Percentiles rank a stretch among this genome's conserved stretches.
Evolutionary conservation across 1,140 invertebrate genomes (phyloP).

Genomic region (Andricus grossulariae): DNA sequence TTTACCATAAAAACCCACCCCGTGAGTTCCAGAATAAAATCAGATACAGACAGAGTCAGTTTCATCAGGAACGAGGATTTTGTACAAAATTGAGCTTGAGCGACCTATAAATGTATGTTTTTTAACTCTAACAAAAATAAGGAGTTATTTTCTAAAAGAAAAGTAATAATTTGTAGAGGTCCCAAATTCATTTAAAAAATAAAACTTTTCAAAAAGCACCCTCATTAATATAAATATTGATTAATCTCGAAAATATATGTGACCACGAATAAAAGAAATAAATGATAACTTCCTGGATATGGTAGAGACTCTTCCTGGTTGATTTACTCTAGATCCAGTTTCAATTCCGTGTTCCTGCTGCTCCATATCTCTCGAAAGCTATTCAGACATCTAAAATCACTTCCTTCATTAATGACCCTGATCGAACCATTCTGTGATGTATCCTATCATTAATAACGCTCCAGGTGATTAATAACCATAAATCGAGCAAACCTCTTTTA

Average conservation of each 20-base stretch:
- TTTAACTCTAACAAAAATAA: too few species aligned
- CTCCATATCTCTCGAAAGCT: slow-evolving; percentile 54
- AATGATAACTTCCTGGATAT: slow-evolving; percentile 54
- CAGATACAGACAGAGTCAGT: too few species aligned
- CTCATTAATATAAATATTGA: background rate
- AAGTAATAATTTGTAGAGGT: too few species aligned
- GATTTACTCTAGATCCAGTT: slow-evolving; percentile 59
- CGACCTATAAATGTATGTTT: too few species aligned
- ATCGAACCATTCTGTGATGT: background rate
- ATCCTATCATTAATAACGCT: slow-evolving; percentile 24
- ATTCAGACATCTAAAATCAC: slow-evolving; percentile 45
- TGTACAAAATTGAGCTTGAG: too few species aligned
- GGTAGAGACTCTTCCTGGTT: slow-evolving; percentile 56
- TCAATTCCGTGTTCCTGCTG: slow-evolving; percentile 57
- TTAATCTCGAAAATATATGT: slow-evolving; percentile 3
- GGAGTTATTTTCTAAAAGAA: too few species aligned
- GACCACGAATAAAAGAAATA: slow-evolving; percentile 10
- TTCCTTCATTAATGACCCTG: slow-evolving; percentile 42
- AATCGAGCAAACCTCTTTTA: background rate
- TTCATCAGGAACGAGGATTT: too few species aligned
- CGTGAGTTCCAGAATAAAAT: too few species aligned
- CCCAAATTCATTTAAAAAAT: too few species aligned
- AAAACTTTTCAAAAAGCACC: background rate
- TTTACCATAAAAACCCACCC: too few species aligned
- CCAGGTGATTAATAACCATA: background rate